Base-by-base conservation (phyloP, 1,140 invertebrate species). In the Bombus superbus region DNA sequence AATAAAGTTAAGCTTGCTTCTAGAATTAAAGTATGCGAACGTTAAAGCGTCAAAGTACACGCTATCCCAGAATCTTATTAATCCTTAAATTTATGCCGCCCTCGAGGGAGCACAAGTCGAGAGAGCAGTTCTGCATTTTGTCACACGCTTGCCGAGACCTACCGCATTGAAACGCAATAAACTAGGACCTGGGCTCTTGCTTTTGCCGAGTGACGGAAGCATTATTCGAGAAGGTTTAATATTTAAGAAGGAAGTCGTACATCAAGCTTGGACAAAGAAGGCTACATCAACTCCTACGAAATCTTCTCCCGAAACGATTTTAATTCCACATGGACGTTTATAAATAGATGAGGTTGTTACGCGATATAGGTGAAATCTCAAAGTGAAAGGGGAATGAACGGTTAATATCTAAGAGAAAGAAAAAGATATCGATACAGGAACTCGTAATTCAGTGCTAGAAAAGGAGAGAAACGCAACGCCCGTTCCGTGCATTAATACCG, bases 401-500 rank as follows among this genome's bases (percentile, higher is more conserved):
- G 42, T 66, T 42, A 66, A 44, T 66, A 44, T 66, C 25, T n/a
- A 32, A n/a, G 15, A 6, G 18, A 77, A 18, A 25, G 32, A 28
- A 28, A 42, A n/a, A 32, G 25, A 44, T 42, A 57, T 13, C 28
- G 22, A 71, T 35, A 6, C 32, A 53, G 44, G 18, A 40, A 53
- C 78, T 69, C 44, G 35, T 69, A 40, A 72, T 32, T 71, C 79
- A 42, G 5, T 3, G 35, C 9, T 59, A 42, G 15, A 1, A 28
- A 32, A 35, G 10, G 32, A 47, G 77, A 71, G 44, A 78, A 77
- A 68, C 44, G 8, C 25, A 18, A 57, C 68, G 38, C 22, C 40
- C 38, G 47, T 71, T 64, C 68, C 13, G 47, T 62, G 38, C 89
- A 74, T 87, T 81, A 90, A 86, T 82, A 77, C 59, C 57, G 28